phyloP scores from a whole-genome alignment of 1,140 invertebrate species.

The Drosophila burlai region DNA sequence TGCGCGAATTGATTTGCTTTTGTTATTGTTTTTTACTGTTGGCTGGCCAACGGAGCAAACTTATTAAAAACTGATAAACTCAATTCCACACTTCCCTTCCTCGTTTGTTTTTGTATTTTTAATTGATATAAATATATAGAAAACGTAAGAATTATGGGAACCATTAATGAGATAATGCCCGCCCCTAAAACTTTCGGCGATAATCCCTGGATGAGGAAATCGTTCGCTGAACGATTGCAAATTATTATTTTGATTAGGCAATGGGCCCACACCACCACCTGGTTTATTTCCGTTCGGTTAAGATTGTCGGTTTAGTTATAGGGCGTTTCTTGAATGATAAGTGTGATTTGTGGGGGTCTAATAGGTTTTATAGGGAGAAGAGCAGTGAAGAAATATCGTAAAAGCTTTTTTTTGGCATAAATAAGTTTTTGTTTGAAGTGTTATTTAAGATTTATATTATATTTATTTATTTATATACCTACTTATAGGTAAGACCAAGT shows the following conservation, averaged over 20 bases:
- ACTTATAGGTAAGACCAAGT: not conserved
- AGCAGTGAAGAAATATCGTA: not conserved
- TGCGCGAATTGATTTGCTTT: constrained; percentile 75
- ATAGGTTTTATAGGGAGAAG: not conserved
- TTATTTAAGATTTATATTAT: too few species aligned
- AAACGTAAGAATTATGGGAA: constrained; percentile 38
- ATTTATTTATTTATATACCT: not conserved
- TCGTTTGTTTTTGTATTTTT: constrained; percentile 19
- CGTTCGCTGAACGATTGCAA: constrained; percentile 66
- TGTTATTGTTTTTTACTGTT: constrained; percentile 43
- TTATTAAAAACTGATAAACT: constrained; percentile 81
- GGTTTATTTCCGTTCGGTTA: constrained; percentile 22
- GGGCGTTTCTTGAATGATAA: constrained; percentile 1
- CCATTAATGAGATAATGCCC: constrained; percentile 30
- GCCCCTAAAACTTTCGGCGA: constrained; percentile 3
- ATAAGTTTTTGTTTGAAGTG: too few species aligned
- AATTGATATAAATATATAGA: constrained; percentile 47
- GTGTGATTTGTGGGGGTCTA: constrained; percentile 15
- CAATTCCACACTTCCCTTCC: constrained; percentile 12
- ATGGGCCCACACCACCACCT: not conserved
- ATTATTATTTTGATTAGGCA: constrained; percentile 59
- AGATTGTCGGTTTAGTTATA: constrained; percentile 23
- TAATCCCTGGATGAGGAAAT: constrained; percentile 60
- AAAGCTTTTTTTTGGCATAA: not conserved
- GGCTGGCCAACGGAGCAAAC: constrained; percentile 60